Evolutionary conservation across 2,797 vertebrate genomes (phyloP).

Genomic region (Tinamus major): DNA sequence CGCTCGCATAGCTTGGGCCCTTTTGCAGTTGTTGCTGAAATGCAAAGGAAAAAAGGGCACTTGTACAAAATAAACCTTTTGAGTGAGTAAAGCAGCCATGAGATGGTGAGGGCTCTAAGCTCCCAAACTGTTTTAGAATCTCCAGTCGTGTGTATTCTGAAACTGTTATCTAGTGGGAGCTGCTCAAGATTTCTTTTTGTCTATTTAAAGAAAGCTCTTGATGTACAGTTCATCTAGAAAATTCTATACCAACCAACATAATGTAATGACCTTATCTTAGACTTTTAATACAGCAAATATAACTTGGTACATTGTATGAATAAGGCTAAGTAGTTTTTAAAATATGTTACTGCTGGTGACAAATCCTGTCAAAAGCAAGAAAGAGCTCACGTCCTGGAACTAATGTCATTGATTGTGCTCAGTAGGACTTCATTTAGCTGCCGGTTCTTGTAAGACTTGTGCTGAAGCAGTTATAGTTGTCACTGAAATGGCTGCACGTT

Average conservation of each 20-base stretch:
- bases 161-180: neutral
- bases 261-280: neutral
- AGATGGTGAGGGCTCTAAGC: neutral
- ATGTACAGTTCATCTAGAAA: neutral
- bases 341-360: neutral
- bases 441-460: neutral
- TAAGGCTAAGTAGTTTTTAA: neutral
- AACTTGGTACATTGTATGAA: neutral
- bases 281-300: neutral
- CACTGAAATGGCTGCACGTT: neutral
- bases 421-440: constrained; percentile 34
- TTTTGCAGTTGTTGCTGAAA: neutral
- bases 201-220: neutral
- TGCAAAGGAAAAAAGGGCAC: neutral
- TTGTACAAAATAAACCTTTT: neutral
- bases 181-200: neutral
- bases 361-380: constrained; percentile 3
- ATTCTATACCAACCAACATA: neutral
- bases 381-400: neutral
- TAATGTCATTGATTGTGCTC: constrained; percentile 18
- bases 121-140: neutral
- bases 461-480: neutral
- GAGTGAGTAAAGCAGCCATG: neutral
- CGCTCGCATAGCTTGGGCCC: neutral
- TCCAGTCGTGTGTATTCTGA: neutral